Conservation (phyloP, 1,140 invertebrate genomes). For the Ylistrum balloti region DNA sequence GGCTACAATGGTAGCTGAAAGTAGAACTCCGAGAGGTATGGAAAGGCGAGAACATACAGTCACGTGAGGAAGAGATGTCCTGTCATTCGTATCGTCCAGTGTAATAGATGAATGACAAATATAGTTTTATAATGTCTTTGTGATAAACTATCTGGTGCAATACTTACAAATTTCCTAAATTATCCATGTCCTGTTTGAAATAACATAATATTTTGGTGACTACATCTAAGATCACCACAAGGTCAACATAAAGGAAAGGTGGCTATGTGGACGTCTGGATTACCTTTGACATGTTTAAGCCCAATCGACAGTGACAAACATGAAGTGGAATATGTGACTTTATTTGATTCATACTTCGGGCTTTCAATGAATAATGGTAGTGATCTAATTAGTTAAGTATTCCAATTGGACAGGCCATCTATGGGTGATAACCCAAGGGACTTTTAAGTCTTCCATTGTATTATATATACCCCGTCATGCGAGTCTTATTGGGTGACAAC, state of each 20-base stretch:
- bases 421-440: neutral
- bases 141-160: neutral
- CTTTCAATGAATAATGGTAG: neutral
- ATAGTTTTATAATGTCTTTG: neutral
- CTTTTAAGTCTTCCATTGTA: neutral
- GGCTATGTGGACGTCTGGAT: neutral
- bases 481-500: neutral
- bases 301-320: neutral
- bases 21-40: constrained; percentile 37
- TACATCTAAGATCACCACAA: neutral
- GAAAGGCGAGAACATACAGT: constrained; percentile 31
- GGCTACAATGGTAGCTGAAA: constrained; percentile 15
- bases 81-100: neutral
- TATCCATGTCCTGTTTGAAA: neutral
- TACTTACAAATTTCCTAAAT: neutral
- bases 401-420: no score
- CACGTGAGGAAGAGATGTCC: neutral
- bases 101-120: neutral
- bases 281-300: neutral
- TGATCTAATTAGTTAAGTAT: neutral
- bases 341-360: neutral
- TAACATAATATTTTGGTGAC: neutral
- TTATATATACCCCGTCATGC: neutral
- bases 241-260: neutral
- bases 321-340: neutral